phyloP scores from a whole-genome alignment of 2,797 vertebrate species.

The Mormyrops attenuatus region DNA sequence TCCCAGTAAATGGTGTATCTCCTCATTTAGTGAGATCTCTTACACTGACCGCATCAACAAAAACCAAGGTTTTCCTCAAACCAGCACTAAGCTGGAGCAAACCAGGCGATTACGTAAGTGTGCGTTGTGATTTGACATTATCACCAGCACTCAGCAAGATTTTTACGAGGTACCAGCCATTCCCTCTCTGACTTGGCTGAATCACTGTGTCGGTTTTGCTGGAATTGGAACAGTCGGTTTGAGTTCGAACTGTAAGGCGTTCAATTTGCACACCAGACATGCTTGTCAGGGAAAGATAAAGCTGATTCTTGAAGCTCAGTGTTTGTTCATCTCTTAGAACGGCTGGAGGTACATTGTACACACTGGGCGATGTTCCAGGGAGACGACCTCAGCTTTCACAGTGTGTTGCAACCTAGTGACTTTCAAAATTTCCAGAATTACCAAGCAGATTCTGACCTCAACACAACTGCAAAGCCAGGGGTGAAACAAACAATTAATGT shows the following conservation, averaged over 20 bases:
- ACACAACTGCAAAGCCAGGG: neutral
- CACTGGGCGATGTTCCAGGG: neutral
- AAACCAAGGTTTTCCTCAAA: neutral
- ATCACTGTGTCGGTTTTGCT: neutral
- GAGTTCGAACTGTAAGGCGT: neutral
- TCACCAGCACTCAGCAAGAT: neutral
- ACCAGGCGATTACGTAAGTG: slow-evolving; percentile 14
- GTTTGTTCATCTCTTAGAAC: neutral
- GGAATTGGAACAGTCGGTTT: neutral
- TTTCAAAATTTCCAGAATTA: neutral
- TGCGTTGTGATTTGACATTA: slow-evolving; percentile 21
- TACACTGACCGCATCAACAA: neutral
- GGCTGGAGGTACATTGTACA: neutral
- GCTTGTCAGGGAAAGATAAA: neutral
- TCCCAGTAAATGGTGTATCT: neutral
- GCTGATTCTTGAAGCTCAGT: neutral
- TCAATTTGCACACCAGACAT: neutral
- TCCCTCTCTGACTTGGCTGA: neutral
- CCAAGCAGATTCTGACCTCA: neutral
- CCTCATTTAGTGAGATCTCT: neutral
- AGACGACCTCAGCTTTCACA: neutral
- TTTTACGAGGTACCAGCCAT: neutral
- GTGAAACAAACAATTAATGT: neutral
- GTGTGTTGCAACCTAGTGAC: neutral
- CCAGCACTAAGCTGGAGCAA: neutral